Conservation (phyloP, 2,113 vertebrate species). For the Stigmatopora nigra region DNA sequence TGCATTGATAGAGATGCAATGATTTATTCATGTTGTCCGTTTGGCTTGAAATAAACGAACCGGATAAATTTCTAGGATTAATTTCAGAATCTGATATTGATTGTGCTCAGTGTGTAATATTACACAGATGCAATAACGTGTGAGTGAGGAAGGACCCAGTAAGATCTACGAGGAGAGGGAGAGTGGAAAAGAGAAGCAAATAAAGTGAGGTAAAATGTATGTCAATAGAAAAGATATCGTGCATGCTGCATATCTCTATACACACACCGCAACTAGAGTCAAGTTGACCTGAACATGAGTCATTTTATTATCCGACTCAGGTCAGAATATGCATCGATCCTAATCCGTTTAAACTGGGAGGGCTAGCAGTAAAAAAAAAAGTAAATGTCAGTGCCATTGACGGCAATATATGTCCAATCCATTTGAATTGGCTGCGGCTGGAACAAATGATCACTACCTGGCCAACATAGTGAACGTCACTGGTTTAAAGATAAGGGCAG, state of each 20-base stretch:
- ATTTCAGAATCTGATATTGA: slow-evolving; percentile 37
- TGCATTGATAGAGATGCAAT: neutral
- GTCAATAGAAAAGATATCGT: slow-evolving; percentile 29
- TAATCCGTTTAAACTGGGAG: no score
- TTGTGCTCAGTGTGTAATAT: slow-evolving; percentile 26
- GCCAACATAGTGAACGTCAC: no score
- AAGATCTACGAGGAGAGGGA: slow-evolving; percentile 5
- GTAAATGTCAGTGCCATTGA: no score
- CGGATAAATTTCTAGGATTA: slow-evolving; percentile 32
- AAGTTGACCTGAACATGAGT: neutral
- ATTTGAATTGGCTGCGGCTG: no score
- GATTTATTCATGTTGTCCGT: slow-evolving; percentile 20
- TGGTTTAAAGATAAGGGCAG: no score
- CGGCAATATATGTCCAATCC: no score
- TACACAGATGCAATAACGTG: slow-evolving; percentile 7
- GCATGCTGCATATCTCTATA: neutral
- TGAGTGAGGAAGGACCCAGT: neutral
- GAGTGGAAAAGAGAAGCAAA: slow-evolving; percentile 24
- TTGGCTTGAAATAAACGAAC: slow-evolving; percentile 27
- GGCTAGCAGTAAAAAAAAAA: no score
- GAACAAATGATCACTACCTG: no score
- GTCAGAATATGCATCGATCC: no score
- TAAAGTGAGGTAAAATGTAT: slow-evolving; percentile 35
- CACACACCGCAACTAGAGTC: neutral
- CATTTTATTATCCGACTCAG: no score